A percentile compares a stretch with the other conserved stretches of the same genome.
Conservation (phyloP, 1,140 invertebrate species). For the Caerostris darwini region DNA sequence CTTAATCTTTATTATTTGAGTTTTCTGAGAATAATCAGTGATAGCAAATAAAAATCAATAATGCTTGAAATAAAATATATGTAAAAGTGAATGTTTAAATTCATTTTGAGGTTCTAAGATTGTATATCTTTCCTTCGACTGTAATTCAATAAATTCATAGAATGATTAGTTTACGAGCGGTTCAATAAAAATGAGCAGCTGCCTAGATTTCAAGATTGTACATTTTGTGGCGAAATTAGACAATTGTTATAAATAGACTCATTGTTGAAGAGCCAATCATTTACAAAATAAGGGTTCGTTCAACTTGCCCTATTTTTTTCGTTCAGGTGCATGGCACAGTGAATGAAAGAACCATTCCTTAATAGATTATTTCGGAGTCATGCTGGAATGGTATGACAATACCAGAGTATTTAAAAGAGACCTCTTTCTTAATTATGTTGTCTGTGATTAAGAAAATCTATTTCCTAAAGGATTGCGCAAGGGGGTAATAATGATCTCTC, state of each 20-base stretch:
- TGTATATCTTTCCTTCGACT: too few species aligned
- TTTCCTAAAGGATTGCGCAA: conserved; percentile 65
- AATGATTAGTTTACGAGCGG: too few species aligned
- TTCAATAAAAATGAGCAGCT: background rate
- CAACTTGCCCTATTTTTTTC: conserved; percentile 40
- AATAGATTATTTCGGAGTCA: conserved; percentile 28
- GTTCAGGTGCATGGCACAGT: background rate
- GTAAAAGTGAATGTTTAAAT: too few species aligned
- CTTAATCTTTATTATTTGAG: too few species aligned
- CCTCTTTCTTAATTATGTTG: conserved; percentile 58
- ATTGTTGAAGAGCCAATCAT: background rate
- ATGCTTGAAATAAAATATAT: too few species aligned
- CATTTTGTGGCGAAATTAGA: background rate
- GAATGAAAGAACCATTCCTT: background rate
- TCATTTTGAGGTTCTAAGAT: too few species aligned
- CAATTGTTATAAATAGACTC: background rate
- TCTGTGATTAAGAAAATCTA: conserved; percentile 68
- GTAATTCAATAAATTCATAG: too few species aligned
- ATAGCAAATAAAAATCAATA: too few species aligned
- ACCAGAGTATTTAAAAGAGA: conserved; percentile 14
- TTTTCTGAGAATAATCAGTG: too few species aligned
- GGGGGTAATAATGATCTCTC: conserved; percentile 26
- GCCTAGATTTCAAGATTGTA: background rate
- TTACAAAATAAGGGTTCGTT: background rate
- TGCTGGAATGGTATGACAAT: background rate